Evolutionary conservation across 2,797 vertebrate genomes (phyloP).

Genomic region (Darevskia nairensis): DNA sequence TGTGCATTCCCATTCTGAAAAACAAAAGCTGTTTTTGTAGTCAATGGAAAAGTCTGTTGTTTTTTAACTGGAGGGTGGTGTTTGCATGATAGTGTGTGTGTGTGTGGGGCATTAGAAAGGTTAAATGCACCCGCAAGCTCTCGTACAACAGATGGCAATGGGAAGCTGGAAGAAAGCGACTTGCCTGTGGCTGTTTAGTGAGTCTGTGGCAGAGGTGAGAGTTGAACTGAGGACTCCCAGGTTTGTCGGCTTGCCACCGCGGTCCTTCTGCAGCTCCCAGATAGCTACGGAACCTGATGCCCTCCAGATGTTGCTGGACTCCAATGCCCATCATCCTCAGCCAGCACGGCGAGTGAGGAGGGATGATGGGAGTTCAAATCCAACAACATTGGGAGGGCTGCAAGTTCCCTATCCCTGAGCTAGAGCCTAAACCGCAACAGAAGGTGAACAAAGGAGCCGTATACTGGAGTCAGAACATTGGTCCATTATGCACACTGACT

Average conservation of each 20-base stretch:
- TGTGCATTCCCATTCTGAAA: neutral
- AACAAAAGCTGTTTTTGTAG: neutral
- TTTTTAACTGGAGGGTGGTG: neutral
- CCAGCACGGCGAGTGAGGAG: no score
- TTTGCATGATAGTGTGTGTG: neutral
- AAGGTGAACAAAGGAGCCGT: no score
- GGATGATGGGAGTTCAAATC: no score
- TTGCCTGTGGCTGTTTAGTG: no score
- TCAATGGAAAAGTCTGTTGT: neutral
- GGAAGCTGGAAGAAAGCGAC: neutral
- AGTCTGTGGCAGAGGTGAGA: neutral
- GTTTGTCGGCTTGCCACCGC: neutral
- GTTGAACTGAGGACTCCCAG: neutral
- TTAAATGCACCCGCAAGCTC: no score
- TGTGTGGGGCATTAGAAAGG: no score
- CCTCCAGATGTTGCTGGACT: no score
- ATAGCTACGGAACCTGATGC: neutral
- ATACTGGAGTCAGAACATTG: no score
- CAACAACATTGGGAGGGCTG: no score
- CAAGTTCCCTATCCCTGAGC: no score
- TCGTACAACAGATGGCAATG: neutral
- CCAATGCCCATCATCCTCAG: no score
- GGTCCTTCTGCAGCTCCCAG: neutral
- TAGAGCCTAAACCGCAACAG: neutral
- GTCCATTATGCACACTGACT: no score